A percentile compares a stretch with the other conserved stretches of the same genome.
Evolutionary conservation across 2,888 invertebrate genomes (phyloP).

Genomic region (Ornithoptera alexandrae): DNA sequence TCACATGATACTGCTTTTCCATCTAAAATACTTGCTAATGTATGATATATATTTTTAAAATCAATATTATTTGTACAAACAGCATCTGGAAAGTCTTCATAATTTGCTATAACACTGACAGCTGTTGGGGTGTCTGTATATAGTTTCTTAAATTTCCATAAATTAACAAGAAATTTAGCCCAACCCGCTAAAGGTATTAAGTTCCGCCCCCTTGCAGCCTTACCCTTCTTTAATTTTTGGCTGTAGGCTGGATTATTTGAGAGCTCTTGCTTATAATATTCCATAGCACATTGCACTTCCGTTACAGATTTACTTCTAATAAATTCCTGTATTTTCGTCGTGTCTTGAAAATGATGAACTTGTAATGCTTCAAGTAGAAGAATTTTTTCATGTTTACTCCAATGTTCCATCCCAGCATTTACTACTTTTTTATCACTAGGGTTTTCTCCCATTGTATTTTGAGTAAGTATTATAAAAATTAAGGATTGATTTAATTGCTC

Average conservation of each 20-base stretch:
- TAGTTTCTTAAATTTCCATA: constrained; percentile 48
- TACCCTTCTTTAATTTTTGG: constrained; percentile 23
- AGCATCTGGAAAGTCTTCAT: constrained; percentile 54
- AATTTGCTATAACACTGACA: constrained; percentile 61
- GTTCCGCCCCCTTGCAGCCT: constrained; percentile 30
- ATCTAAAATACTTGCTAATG: constrained; percentile 64
- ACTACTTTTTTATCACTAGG: neutral
- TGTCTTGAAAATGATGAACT: constrained; percentile 42
- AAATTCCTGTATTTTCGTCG: constrained; percentile 41
- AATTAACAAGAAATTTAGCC: constrained; percentile 56
- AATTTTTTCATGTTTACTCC: constrained; percentile 61
- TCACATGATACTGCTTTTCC: constrained; percentile 56
- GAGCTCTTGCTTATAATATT: constrained; percentile 48
- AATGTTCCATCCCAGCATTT: constrained; percentile 39
- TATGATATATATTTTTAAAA: constrained; percentile 57
- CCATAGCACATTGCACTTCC: constrained; percentile 49
- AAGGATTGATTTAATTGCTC: neutral
- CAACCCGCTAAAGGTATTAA: constrained; percentile 54
- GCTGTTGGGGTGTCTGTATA: constrained; percentile 58
- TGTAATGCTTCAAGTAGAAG: constrained; percentile 50
- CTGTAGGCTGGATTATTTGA: constrained; percentile 32
- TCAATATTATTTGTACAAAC: constrained; percentile 49
- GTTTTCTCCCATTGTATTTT: constrained; percentile 10
- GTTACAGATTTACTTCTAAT: constrained; percentile 47
- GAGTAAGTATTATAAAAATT: neutral